Evolutionary conservation across 2,113 vertebrate genomes (phyloP), one percentile per base, ranked within the genome.

Genomic region (Eurystomus gularis): DNA sequence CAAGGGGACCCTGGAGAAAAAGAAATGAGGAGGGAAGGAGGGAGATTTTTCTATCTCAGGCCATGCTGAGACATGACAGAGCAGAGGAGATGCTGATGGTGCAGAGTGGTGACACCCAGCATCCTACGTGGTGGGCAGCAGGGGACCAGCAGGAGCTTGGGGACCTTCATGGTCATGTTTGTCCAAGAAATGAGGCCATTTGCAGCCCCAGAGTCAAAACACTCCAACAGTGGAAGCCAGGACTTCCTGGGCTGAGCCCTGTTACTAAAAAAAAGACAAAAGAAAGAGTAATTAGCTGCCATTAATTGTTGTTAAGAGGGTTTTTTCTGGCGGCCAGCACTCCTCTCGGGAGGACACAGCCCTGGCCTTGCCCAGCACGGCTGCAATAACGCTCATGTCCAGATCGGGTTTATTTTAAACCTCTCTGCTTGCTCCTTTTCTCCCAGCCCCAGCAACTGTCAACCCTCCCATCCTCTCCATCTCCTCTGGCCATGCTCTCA

Each of bases 181-280:
- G 95, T 96, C 80, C 91, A 96, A 97, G 96, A 96, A 97, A 97
- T 14, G 83, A 97, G 95, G 93, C 90, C 89, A 69, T 97, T 96
- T 96, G 94, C 91, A 87, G 83, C 79, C 61, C 85, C 71, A 24
- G 93, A 97, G 95, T 92, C 97, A 97, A 98, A 98, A 97, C 96
- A 97, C 66, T 95, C 66, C 11, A 16, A 33, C 61, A 81, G 61
- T 97, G 97, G 97, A 96, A 98, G 94, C 81, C 58, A 31, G 89
- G 13, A 62, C 96, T 98, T 98, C 98, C 98, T 98, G 98, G 98
- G 97, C 97, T 97, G 97, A 97, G 77, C 96, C 92, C 86, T 16
- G 81, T 96, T 97, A 92, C 97, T 98, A 98, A 98, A 97, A 96
- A 97, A 96, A 98, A 98, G 97, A 97, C 96, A 98, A 97, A 98